A percentile compares a stretch with the other conserved stretches of the same genome.
Evolutionary conservation across 1,140 invertebrate genomes (phyloP).

Genomic region (Reticulitermes speratus): DNA sequence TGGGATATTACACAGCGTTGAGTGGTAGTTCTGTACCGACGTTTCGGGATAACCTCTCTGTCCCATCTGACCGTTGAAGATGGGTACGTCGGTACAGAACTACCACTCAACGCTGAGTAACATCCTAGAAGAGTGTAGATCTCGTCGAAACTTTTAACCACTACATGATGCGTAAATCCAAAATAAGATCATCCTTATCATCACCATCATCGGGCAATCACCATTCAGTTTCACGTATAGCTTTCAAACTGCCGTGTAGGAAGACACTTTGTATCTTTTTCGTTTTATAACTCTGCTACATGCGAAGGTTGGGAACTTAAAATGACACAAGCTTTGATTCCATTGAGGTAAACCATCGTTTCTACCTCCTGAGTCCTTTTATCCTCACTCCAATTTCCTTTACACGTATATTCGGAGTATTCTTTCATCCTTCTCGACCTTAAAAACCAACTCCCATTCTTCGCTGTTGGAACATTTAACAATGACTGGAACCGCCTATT

Average conservation of each 20-base stretch:
- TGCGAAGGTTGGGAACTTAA: not conserved
- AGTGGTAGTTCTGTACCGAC: too few relatives aligned
- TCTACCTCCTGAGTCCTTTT: not conserved
- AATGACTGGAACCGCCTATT: not conserved
- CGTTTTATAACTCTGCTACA: not conserved
- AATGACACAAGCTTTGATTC: constrained; percentile 3
- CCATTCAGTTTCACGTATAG: not conserved
- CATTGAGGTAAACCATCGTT: constrained; percentile 8
- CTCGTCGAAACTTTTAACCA: too few relatives aligned
- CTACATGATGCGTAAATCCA: too few relatives aligned
- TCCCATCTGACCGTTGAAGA: too few relatives aligned
- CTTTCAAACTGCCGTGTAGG: not conserved
- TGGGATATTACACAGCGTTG: too few relatives aligned
- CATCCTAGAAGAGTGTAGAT: too few relatives aligned
- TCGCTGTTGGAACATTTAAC: not conserved
- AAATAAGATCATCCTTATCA: too few relatives aligned
- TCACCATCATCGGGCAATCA: not conserved
- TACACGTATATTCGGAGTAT: not conserved
- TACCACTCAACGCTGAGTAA: too few relatives aligned
- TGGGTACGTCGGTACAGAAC: too few relatives aligned
- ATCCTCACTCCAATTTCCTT: not conserved
- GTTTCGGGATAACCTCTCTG: too few relatives aligned
- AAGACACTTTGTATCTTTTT: not conserved
- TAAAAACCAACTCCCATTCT: constrained; percentile 12
- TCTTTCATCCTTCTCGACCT: not conserved